Percentiles rank a stretch among this genome's conserved stretches.
phyloP scores from a whole-genome alignment of 2,113 vertebrate genomes.

The Atractosteus spatula region DNA sequence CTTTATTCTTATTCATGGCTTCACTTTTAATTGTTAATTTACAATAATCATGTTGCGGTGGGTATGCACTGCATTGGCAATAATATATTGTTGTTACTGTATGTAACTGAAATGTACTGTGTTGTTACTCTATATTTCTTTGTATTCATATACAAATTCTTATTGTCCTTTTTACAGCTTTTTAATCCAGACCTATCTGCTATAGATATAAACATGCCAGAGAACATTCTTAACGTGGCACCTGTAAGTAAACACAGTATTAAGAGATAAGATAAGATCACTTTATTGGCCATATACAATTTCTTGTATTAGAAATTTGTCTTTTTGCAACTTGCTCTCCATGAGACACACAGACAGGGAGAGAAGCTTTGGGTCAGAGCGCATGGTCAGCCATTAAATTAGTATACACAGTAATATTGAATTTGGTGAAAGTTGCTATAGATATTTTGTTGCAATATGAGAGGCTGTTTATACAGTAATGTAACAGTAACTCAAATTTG shows the following conservation, averaged over 20 bases:
- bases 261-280: too few species aligned
- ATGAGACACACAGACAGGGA: too few species aligned
- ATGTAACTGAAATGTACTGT: background rate
- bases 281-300: too few species aligned
- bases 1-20: background rate
- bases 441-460: too few species aligned
- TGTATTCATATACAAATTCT: background rate
- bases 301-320: too few species aligned
- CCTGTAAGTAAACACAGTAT: background rate
- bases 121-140: background rate
- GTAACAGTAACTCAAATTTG: too few species aligned
- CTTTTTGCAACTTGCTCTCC: too few species aligned
- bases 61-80: background rate
- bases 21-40: background rate
- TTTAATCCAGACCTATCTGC: constrained; percentile 13
- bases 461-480: too few species aligned
- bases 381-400: too few species aligned
- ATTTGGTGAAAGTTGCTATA: too few species aligned
- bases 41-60: background rate
- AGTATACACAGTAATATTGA: too few species aligned
- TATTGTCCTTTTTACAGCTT: constrained; percentile 5
- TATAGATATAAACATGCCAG: constrained; percentile 5
- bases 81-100: background rate
- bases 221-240: background rate
- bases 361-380: too few species aligned